Conservation (phyloP, 2,797 vertebrate genomes). For the Acridotheres tristis region DNA sequence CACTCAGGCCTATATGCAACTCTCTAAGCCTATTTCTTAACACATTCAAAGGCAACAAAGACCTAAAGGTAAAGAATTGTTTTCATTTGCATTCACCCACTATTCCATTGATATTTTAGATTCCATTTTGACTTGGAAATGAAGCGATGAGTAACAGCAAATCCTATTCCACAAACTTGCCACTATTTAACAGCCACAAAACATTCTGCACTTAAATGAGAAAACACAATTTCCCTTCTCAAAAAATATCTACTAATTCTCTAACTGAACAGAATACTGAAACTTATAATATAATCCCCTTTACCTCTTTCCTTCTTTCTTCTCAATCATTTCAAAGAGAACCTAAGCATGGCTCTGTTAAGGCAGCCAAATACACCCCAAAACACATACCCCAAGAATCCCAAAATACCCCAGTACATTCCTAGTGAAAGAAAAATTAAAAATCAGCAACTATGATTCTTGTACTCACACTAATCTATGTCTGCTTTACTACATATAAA, state of each 20-base stretch:
- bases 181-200: not conserved
- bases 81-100: not conserved
- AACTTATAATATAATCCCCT: not conserved
- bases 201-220: conserved; percentile 1
- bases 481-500: not conserved
- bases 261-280: not conserved
- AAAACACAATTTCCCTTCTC: not conserved
- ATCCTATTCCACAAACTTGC: conserved; percentile 22
- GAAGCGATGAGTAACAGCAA: not conserved
- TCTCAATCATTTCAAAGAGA: not conserved
- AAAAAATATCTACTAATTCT: not conserved
- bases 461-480: not conserved
- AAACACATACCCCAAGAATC: not conserved
- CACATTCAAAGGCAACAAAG: not conserved
- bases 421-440: rapidly evolving
- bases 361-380: not conserved
- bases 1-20: not conserved
- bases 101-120: conserved; percentile 33
- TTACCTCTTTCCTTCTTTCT: not conserved
- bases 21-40: not conserved
- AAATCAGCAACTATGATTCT: not conserved
- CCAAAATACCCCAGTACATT: not conserved
- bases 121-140: conserved; percentile 15
- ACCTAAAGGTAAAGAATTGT: not conserved
- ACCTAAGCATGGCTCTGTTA: not conserved